These are phyloP conservation scores for Eupithecia centaureata DNA, from an alignment of 2,888 invertebrate genomes.

Conservation along the genomic window DNA sequence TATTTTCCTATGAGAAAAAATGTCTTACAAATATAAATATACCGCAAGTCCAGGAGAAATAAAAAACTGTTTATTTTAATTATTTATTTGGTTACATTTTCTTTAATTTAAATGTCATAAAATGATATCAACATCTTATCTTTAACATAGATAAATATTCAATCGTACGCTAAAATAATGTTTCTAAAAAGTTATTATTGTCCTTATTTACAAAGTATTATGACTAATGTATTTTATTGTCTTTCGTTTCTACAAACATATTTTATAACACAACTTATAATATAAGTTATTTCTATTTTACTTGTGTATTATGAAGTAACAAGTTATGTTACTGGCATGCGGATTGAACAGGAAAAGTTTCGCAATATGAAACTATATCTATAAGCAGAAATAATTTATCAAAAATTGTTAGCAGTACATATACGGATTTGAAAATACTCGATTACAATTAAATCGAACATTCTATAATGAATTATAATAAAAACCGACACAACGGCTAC, in stretches of 20 bases:
- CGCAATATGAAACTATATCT: not conserved
- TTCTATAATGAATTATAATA: conserved; percentile 6
- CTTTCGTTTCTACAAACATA: conserved; percentile 45
- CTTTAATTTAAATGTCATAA: conserved; percentile 82
- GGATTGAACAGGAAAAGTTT: not conserved
- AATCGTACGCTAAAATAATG: conserved; percentile 47
- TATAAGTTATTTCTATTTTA: not conserved
- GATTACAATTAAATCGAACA: not conserved
- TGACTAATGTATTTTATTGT: conserved; percentile 74
- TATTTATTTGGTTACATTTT: conserved; percentile 64
- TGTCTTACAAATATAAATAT: not conserved
- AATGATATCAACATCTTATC: conserved; percentile 83
- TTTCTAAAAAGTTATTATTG: conserved; percentile 28
- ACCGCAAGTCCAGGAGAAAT: not conserved
- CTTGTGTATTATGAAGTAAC: not conserved
- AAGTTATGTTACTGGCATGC: not conserved
- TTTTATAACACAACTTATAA: not conserved
- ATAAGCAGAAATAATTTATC: not conserved
- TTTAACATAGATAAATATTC: conserved; percentile 81
- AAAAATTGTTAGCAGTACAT: not conserved
- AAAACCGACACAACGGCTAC: conserved; percentile 2
- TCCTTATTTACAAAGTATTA: conserved; percentile 42
- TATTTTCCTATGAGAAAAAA: not conserved
- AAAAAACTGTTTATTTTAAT: conserved; percentile 3
- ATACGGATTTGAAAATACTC: not conserved